Evolutionary conservation across 2,888 invertebrate species (phyloP).

Genomic region (Geotrupes spiniger): DNA sequence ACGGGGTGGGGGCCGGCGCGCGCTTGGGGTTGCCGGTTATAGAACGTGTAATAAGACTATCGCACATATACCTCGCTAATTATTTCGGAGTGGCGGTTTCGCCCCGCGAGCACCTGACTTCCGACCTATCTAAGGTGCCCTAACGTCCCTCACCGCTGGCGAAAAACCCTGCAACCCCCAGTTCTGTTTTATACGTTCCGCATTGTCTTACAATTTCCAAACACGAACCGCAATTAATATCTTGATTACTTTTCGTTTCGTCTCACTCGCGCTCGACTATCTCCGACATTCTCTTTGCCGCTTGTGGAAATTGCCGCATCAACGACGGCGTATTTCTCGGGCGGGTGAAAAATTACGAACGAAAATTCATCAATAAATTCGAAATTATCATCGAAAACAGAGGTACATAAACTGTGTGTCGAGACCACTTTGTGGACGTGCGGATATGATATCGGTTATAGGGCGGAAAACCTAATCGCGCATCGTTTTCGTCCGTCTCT

Average conservation of each 20-base stretch:
- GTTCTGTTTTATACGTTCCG: conserved; percentile 6
- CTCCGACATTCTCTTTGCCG: neutral
- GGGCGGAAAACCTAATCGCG: too few species aligned
- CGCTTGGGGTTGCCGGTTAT: conserved; percentile 4
- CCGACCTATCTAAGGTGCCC: too few species aligned
- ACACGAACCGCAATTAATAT: conserved; percentile 33
- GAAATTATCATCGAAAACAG: too few species aligned
- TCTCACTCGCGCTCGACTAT: conserved; percentile 11
- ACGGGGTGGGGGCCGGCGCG: conserved; percentile 1
- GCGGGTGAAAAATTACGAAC: too few species aligned
- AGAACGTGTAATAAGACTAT: conserved; percentile 23
- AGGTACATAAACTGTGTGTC: too few species aligned
- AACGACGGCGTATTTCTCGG: conserved; percentile 5
- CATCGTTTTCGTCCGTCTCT: too few species aligned
- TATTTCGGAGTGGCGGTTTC: conserved; percentile 23
- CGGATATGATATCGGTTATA: too few species aligned
- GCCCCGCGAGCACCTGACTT: conserved; percentile 5
- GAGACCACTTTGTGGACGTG: too few species aligned
- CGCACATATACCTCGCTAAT: conserved; percentile 23
- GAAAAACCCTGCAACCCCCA: neutral
- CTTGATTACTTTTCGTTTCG: conserved; percentile 33
- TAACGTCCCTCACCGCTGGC: too few species aligned
- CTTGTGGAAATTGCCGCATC: conserved; percentile 1
- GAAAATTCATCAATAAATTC: too few species aligned
- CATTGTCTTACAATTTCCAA: conserved; percentile 24